Percentiles rank a stretch among this genome's conserved stretches.
phyloP scores from a whole-genome alignment of 2,888 invertebrate genomes.

The Nemapogon koenigi region DNA sequence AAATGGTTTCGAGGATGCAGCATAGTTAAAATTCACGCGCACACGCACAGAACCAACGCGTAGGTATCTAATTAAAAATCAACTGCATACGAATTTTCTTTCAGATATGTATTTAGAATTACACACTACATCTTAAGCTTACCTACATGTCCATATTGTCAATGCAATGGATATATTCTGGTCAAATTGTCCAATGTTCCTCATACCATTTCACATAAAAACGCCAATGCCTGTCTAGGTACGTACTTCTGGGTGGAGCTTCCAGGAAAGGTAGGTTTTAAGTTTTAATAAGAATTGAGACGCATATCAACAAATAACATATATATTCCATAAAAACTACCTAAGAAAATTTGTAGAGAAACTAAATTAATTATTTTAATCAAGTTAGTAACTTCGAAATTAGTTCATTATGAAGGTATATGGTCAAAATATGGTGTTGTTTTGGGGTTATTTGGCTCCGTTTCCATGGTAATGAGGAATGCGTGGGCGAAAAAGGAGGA shows the following conservation, averaged over 20 bases:
- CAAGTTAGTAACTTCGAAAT: background rate
- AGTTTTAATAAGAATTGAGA: too few relatives aligned
- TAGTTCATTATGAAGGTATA: background rate
- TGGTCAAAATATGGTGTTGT: slow-evolving; percentile 18
- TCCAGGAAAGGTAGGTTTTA: slow-evolving; percentile 27
- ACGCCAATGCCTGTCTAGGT: slow-evolving; percentile 40
- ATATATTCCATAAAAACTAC: background rate
- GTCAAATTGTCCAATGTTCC: slow-evolving; percentile 12
- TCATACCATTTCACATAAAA: slow-evolving; percentile 31
- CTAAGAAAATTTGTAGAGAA: background rate
- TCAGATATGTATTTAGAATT: too few relatives aligned
- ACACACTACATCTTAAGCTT: too few relatives aligned
- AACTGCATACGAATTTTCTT: too few relatives aligned
- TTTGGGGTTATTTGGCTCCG: slow-evolving; percentile 22
- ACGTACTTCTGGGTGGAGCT: slow-evolving; percentile 41
- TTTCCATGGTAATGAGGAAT: slow-evolving; percentile 40
- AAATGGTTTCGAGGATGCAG: too few relatives aligned
- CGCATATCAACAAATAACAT: too few relatives aligned
- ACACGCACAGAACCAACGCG: too few relatives aligned
- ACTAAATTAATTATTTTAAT: background rate
- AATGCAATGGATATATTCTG: too few relatives aligned
- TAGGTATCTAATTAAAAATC: too few relatives aligned
- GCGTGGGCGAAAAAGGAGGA: slow-evolving; percentile 54
- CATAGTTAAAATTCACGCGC: too few relatives aligned
- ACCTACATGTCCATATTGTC: too few relatives aligned